Conservation (phyloP, 2,888 invertebrate species). For the Perdita meconis region DNA sequence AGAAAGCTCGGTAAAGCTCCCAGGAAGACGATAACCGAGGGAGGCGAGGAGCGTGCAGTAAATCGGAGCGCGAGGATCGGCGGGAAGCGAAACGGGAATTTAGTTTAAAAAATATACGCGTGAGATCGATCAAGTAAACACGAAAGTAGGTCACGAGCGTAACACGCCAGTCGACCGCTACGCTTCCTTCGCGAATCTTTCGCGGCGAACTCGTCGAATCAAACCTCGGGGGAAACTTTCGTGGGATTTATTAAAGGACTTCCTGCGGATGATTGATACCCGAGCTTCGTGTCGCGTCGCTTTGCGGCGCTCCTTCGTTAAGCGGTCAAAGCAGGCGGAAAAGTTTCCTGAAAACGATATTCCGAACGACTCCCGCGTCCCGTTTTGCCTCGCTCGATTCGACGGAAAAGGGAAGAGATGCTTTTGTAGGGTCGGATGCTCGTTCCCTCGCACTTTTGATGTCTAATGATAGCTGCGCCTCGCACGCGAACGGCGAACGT, state of each 20-base stretch:
- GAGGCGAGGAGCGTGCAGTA: neutral
- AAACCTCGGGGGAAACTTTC: conserved; percentile 44
- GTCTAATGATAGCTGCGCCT: neutral
- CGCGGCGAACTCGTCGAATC: conserved; percentile 58
- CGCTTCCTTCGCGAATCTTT: conserved; percentile 48
- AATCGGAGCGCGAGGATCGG: neutral
- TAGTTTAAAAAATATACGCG: conserved; percentile 44
- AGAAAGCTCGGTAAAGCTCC: conserved; percentile 16
- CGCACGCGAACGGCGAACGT: conserved; percentile 7
- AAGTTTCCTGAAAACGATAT: neutral
- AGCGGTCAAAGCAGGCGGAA: neutral
- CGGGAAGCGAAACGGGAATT: conserved; percentile 37
- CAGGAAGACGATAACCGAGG: conserved; percentile 2
- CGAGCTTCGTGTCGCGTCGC: conserved; percentile 4
- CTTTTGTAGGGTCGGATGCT: neutral
- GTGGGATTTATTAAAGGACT: conserved; percentile 49
- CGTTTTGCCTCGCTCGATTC: neutral
- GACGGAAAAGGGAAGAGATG: neutral
- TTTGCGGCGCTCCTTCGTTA: neutral
- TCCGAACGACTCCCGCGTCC: neutral
- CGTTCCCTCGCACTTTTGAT: neutral
- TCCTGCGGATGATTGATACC: conserved; percentile 39
- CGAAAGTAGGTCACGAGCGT: conserved; percentile 64
- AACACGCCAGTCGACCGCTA: conserved; percentile 41
- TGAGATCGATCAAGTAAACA: conserved; percentile 65